Evolutionary conservation across 2,888 invertebrate genomes (phyloP), one percentile per base, ranked within the genome.

Genomic region (Cryptocephalus primarius): DNA sequence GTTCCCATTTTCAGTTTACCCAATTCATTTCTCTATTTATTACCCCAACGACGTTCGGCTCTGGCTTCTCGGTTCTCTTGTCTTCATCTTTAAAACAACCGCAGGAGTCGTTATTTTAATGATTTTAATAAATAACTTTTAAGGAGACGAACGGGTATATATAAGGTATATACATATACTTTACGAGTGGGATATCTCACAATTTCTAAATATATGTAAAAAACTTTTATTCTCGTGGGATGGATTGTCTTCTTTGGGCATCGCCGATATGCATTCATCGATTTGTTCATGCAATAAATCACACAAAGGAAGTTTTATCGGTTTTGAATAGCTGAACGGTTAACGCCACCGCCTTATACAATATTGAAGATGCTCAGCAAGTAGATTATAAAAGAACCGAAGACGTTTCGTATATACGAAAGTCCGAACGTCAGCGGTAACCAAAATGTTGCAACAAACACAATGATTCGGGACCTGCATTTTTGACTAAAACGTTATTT

Each of bases 301-400:
- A 22, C 22, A 22, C 22, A 22, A 22, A 22, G 22, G 22, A 22
- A 22, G 22, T 47, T 47, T 45, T 42, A 46, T 47, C 13, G 48
- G 22, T 48, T 46, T 46, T 50, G 46, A 52, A 52, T 52, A 40
- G 40, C 40, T 31, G 31, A 22, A 31, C 33, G 36, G 12, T 33
- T 4, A 42, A 22, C 22, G 22, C 22, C 22, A 22, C 6, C 22
- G 50, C 53, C 56, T 63, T 60, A 64, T 65, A 56, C 59, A 65
- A 64, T 65, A 65, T 65, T 65, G 60, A 65, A 61, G 55, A 53
- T 50, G 47, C 55, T 42, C 57, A 61, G 62, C 52, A 56, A 60
- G 62, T 63, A 64, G 62, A 64, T 63, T 62, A 64, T 59, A 59
- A 59, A 55, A 55, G 55, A 60, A 56, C 56, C 22, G 22, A 22